phyloP scores from a whole-genome alignment of 2,888 invertebrate genomes.

The Ophraella communa region DNA sequence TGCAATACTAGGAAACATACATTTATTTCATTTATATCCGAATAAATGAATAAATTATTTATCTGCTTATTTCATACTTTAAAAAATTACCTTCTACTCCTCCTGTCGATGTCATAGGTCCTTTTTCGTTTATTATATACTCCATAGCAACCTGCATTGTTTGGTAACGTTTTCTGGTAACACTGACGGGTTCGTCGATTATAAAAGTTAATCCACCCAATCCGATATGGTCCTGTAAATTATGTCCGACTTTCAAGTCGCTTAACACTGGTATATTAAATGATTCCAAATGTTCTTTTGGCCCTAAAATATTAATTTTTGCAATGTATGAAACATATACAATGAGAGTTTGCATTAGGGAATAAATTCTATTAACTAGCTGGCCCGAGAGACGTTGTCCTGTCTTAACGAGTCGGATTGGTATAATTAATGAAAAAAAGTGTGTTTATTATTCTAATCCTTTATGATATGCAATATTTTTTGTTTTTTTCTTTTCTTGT shows the following conservation, averaged over 20 bases:
- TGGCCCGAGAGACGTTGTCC: too few species aligned
- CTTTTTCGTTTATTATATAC: slow-evolving; percentile 80
- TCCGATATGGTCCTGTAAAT: slow-evolving; percentile 88
- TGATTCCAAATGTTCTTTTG: slow-evolving; percentile 74
- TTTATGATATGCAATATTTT: too few species aligned
- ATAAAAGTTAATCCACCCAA: slow-evolving; percentile 84
- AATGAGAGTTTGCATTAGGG: neutral
- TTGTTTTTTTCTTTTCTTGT: too few species aligned
- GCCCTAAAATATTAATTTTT: slow-evolving; percentile 61
- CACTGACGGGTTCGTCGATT: slow-evolving; percentile 79
- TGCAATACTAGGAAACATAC: too few species aligned
- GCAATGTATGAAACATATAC: neutral
- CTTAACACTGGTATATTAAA: slow-evolving; percentile 76
- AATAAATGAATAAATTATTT: too few species aligned
- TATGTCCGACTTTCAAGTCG: slow-evolving; percentile 80
- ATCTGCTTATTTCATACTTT: neutral
- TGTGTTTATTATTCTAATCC: too few species aligned
- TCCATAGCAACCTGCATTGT: slow-evolving; percentile 79
- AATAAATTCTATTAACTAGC: too few species aligned
- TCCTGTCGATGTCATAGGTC: slow-evolving; percentile 80
- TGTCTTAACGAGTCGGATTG: too few species aligned
- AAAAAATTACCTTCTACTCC: slow-evolving; percentile 75
- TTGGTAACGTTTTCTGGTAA: slow-evolving; percentile 79
- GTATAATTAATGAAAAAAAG: too few species aligned
- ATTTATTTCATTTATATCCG: too few species aligned